Evolutionary conservation across 2,113 vertebrate species (phyloP).

Genomic region (Poecilia latipinna): DNA sequence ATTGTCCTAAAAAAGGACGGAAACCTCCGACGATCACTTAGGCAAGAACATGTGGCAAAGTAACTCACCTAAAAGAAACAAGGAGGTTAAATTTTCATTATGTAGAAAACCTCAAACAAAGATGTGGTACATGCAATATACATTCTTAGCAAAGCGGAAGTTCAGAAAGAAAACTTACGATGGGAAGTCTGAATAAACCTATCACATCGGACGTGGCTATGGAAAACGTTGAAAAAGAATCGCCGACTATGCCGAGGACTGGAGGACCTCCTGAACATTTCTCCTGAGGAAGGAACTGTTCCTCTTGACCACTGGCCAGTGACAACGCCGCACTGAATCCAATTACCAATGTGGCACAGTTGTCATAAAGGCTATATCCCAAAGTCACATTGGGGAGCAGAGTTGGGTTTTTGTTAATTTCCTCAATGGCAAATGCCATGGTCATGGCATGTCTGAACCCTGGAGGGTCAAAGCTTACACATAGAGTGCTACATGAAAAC

Average conservation of each 20-base stretch:
- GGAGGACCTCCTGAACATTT: conserved; percentile 60
- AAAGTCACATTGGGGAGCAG: conserved; percentile 71
- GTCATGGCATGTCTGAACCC: conserved; percentile 69
- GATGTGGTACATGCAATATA: too few species aligned
- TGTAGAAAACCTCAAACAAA: neutral
- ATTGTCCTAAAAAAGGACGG: conserved; percentile 63
- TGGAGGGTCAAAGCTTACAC: conserved; percentile 55
- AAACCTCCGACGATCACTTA: conserved; percentile 59
- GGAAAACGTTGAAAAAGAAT: conserved; percentile 69
- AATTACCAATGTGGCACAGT: conserved; percentile 68
- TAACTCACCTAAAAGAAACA: conserved; percentile 62
- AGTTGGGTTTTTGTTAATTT: conserved; percentile 70
- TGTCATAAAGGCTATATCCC: conserved; percentile 74
- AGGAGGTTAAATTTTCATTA: neutral
- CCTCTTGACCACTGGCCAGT: conserved; percentile 59
- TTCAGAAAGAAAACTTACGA: conserved; percentile 52
- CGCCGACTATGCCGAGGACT: conserved; percentile 72
- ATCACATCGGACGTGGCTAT: conserved; percentile 72
- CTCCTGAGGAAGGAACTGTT: conserved; percentile 30
- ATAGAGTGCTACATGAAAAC: neutral
- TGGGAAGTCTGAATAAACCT: conserved; percentile 68
- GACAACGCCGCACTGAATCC: conserved; percentile 68
- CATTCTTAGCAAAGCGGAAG: neutral
- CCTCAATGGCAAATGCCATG: conserved; percentile 73
- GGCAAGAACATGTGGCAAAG: conserved; percentile 63